phyloP scores from a whole-genome alignment of 2,797 vertebrate species.

The Spinus pinus region DNA sequence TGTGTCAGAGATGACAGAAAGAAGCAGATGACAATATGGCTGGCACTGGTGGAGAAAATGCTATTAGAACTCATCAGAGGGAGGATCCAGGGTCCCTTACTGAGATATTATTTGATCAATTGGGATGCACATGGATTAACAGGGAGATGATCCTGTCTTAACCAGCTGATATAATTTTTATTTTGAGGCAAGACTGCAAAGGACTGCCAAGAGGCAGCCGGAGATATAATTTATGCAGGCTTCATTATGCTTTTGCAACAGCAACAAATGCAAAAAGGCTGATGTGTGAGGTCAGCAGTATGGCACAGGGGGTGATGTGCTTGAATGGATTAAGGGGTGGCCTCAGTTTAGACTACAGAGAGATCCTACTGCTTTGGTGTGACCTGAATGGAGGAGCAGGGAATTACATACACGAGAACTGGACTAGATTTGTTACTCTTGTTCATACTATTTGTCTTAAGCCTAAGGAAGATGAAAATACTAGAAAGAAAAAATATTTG shows the following conservation, averaged over 20 bases:
- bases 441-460: neutral
- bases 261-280: neutral
- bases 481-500: constrained; percentile 32
- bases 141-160: neutral
- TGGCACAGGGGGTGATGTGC: neutral
- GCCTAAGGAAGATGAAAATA: constrained; percentile 1
- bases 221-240: neutral
- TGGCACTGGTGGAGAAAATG: constrained; percentile 27
- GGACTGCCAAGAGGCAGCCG: neutral
- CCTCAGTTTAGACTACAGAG: neutral
- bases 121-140: neutral
- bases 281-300: neutral
- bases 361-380: neutral
- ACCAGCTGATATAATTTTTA: constrained; percentile 17
- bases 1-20: constrained; percentile 28
- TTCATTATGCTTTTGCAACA: neutral
- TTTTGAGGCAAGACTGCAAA: neutral
- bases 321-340: neutral
- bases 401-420: neutral
- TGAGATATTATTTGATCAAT: constrained; percentile 29
- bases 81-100: neutral
- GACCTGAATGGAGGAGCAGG: neutral
- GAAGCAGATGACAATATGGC: neutral
- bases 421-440: neutral
- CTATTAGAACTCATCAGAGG: neutral